Evolutionary conservation across 2,888 invertebrate genomes (phyloP).

Genomic region (Catocala sponsa): DNA sequence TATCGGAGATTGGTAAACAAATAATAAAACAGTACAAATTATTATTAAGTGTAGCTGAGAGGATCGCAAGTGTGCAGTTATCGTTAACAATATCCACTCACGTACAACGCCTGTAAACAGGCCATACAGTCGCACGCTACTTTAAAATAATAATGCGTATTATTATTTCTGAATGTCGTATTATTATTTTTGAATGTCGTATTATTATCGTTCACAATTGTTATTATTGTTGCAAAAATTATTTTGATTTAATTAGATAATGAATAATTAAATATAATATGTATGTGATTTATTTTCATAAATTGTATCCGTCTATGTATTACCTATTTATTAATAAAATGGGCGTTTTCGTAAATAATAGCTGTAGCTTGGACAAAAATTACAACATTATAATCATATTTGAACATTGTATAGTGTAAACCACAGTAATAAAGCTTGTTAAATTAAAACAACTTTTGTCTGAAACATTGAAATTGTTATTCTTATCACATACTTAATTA

Average conservation of each 20-base stretch:
- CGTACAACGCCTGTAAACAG: slow-evolving; percentile 78
- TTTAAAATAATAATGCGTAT: slow-evolving; percentile 36
- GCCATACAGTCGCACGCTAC: slow-evolving; percentile 79
- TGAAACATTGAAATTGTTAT: too few species aligned
- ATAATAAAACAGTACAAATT: slow-evolving; percentile 83
- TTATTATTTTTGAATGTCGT: slow-evolving; percentile 26
- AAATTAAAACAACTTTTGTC: too few species aligned
- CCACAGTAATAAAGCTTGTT: too few species aligned
- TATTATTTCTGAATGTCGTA: slow-evolving; percentile 38
- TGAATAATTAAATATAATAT: slow-evolving; percentile 2
- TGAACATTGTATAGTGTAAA: too few species aligned
- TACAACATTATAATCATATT: too few species aligned
- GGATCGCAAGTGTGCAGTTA: slow-evolving; percentile 65
- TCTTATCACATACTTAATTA: too few species aligned
- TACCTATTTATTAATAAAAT: background rate
- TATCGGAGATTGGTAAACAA: slow-evolving; percentile 79
- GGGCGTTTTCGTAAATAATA: background rate
- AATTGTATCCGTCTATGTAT: background rate
- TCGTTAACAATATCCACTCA: slow-evolving; percentile 71
- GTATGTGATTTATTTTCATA: slow-evolving; percentile 1
- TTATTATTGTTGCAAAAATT: slow-evolving; percentile 50
- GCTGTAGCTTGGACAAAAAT: background rate
- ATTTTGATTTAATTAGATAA: slow-evolving; percentile 14
- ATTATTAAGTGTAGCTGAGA: slow-evolving; percentile 78
- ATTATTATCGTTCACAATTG: slow-evolving; percentile 22